These are phyloP conservation scores for Balaeniceps rex DNA, from an alignment of 2,113 vertebrate genomes.

Conservation along the genomic window DNA sequence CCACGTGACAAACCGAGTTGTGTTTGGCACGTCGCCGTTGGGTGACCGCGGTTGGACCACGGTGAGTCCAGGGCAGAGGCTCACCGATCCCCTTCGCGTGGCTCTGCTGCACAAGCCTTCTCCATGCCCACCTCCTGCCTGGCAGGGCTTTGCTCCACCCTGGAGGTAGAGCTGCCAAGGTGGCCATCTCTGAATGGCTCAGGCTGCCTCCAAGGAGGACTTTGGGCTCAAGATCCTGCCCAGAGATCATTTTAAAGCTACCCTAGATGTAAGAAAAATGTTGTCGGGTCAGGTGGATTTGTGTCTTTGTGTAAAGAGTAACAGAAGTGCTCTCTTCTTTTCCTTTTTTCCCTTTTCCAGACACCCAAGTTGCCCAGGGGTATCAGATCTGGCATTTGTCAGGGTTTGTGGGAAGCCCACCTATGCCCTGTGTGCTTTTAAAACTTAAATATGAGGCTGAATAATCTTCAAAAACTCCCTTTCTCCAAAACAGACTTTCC, in stretches of 20 bases:
- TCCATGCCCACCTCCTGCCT: background rate
- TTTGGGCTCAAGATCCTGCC: background rate
- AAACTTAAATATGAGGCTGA: background rate
- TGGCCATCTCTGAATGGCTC: background rate
- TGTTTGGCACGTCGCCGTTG: background rate
- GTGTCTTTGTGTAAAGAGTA: background rate
- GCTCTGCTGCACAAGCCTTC: background rate
- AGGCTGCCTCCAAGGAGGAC: background rate
- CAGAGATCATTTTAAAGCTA: background rate
- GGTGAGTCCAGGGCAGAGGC: background rate
- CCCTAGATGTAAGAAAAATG: background rate
- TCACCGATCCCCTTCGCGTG: background rate
- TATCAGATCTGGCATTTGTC: background rate
- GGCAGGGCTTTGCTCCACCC: background rate
- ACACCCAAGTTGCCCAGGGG: background rate
- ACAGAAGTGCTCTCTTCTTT: background rate
- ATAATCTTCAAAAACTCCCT: background rate
- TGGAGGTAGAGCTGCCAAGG: background rate
- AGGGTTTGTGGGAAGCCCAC: background rate
- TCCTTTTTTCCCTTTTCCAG: background rate
- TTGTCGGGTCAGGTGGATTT: background rate
- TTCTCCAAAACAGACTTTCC: background rate
- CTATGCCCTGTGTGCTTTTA: background rate
- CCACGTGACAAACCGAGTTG: accelerated
- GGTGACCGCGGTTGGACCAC: background rate